phyloP scores from a whole-genome alignment of 2,113 vertebrate genomes.

The Barnardius zonarius region DNA sequence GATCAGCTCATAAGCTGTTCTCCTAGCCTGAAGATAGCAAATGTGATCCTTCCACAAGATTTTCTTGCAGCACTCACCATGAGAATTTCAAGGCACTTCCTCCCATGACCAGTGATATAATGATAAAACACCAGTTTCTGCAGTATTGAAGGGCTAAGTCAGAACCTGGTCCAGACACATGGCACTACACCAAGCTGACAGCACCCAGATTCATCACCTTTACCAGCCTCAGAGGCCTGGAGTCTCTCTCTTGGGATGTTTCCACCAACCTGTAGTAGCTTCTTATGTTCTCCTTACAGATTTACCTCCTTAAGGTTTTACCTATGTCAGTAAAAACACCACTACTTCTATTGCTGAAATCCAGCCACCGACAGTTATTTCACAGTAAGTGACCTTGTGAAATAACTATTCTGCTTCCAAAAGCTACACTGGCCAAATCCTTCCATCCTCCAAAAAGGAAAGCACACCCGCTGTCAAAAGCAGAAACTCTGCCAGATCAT shows the following conservation, averaged over 20 bases:
- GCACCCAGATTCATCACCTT: neutral
- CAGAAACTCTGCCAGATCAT: neutral
- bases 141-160: neutral
- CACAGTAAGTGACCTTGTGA: neutral
- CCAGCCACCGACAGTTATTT: neutral
- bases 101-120: neutral
- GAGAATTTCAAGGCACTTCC: neutral
- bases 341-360: neutral
- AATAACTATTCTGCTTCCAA: neutral
- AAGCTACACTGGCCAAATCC: neutral
- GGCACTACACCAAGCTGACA: too few relatives aligned
- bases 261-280: neutral
- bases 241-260: neutral
- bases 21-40: neutral
- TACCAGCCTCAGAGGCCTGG: neutral
- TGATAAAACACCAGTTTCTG: neutral
- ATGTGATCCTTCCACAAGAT: neutral
- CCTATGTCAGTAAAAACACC: neutral
- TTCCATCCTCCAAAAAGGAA: neutral
- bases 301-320: neutral
- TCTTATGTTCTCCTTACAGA: neutral
- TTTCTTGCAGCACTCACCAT: neutral
- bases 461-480: neutral
- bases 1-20: neutral
- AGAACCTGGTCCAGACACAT: neutral